Evolutionary conservation across 64 coral and sea anemone species (phyloP).

Genomic region (Stichodactyla helianthus): DNA sequence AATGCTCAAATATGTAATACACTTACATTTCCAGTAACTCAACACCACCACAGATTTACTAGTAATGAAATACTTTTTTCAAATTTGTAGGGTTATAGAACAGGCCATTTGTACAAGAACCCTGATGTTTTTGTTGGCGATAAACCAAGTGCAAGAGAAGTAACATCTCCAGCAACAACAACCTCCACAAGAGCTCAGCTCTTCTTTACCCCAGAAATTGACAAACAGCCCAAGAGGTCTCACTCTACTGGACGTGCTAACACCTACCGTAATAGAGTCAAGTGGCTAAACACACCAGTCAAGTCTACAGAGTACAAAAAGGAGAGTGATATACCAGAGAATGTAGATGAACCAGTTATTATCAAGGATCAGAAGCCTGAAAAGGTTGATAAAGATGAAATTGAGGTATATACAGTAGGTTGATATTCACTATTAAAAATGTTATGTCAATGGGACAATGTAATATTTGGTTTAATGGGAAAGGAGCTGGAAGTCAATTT

Average conservation of each 20-base stretch:
- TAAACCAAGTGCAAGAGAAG: constrained; percentile 66
- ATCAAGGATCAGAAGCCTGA: constrained; percentile 89
- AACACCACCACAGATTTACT: no score
- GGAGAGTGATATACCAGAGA: constrained; percentile 73
- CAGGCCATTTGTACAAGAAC: constrained; percentile 91
- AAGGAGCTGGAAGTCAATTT: no score
- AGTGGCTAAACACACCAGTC: constrained; percentile 96
- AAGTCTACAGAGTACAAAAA: constrained; percentile 99
- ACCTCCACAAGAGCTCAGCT: constrained; percentile 77
- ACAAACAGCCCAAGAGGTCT: constrained; percentile 55
- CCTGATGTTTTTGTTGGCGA: constrained; percentile 87
- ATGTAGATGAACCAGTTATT: constrained; percentile 70
- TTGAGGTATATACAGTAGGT: constrained; percentile 54
- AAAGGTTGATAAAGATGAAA: constrained; percentile 68
- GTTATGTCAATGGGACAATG: no score
- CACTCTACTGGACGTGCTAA: constrained; percentile 94
- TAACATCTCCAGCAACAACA: constrained; percentile 89
- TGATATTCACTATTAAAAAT: background rate
- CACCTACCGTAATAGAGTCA: constrained; percentile 91
- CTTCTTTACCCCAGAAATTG: constrained; percentile 64
- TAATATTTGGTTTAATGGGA: no score
- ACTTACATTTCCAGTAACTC: no score
- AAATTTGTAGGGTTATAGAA: constrained; percentile 70
- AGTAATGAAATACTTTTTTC: no score
- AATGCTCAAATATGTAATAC: no score